Base-by-base conservation (phyloP, 1,140 invertebrate species). In the Aradophagus sp. region DNA sequence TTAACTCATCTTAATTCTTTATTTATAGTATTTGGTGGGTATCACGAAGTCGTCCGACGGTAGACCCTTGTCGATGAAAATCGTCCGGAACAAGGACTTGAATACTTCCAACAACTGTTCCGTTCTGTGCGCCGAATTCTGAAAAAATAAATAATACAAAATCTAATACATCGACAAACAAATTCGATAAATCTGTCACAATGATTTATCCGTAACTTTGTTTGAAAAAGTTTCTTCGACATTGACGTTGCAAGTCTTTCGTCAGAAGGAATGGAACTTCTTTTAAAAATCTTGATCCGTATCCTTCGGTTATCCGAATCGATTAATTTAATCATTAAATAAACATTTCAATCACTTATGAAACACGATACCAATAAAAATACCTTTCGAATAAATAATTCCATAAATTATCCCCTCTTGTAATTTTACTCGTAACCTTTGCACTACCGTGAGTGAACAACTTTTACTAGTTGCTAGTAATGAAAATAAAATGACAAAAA, bases 71-170 rank as follows among this genome's bases (percentile, higher is more conserved):
- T 91, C 90, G 32, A 89, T 86, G 67, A 91, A 87, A 5, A 84
- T 85, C n/a, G 89, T 89, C 1, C 89, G 87, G 78, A 91, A 90
- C 17, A 91, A 71, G 0, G 90, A 90, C 45, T 90, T 90, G 76
- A 92, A 91, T 6, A 90, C 83, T 16, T 90, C 85, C 36, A 91
- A 78, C 66, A 91, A 85, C 0, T 86, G 87, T 63, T 90, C 88
- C 53, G 90, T 91, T 34, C 90, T 87, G 36, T 89, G 88, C 7
- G 90, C 90, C n/a, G 90, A 90, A 72, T 90, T 91, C 90, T 91
- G 86, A n/a, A 88, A 88, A 70, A 66, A 53, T 47, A 17, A 23
- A 20, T 0, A 39, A 38, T 42, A n/a, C n/a, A n/a, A n/a, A 5
- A 45, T 10, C 16, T 29, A n/a, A 5, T 29, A 5, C 10, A 29